phyloP scores from a whole-genome alignment of 2,113 vertebrate genomes.

The Dasyornis broadbenti region DNA sequence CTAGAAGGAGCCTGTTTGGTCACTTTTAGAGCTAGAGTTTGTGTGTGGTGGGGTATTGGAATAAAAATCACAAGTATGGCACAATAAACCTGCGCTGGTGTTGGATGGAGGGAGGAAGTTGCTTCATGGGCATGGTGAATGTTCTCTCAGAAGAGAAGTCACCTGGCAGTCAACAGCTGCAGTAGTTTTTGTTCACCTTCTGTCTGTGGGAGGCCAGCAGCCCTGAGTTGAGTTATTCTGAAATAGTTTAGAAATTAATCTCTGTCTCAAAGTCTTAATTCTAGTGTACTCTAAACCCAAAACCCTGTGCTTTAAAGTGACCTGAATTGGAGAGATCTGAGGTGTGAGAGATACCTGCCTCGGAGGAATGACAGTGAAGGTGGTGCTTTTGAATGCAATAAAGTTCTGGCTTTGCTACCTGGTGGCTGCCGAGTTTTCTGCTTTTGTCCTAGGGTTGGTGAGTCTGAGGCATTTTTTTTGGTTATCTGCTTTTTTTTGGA shows the following conservation, averaged over 20 bases:
- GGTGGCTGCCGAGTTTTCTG: neutral
- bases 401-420: neutral
- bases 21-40: neutral
- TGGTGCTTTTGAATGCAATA: neutral
- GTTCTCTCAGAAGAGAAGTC: neutral
- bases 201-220: neutral
- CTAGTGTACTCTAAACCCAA: neutral
- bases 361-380: neutral
- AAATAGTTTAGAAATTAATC: neutral
- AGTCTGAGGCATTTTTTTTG: neutral
- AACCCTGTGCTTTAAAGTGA: neutral
- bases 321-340: neutral
- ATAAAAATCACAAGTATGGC: neutral
- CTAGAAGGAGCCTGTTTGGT: neutral
- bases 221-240: neutral
- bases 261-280: neutral
- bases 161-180: rapidly evolving
- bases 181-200: neutral
- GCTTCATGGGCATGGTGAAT: neutral
- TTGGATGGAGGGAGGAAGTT: neutral
- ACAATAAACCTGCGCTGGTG: neutral
- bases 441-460: neutral
- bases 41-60: neutral
- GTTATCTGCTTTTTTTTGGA: neutral
- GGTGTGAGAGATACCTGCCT: neutral